Evolutionary conservation across 2,797 vertebrate species (phyloP).

Genomic region (Pangasius larnaudii): DNA sequence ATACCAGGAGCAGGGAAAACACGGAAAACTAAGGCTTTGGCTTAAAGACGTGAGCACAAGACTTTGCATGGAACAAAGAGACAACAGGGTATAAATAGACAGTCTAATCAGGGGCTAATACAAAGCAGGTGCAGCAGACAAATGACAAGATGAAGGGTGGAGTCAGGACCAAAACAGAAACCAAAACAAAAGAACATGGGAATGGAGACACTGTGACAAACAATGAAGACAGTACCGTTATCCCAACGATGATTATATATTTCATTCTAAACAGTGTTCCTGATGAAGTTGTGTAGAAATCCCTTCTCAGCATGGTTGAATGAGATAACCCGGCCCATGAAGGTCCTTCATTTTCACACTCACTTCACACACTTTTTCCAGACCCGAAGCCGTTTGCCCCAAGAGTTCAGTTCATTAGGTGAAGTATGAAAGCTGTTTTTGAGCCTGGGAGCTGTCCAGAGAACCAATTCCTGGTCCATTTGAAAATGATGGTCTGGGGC

Average conservation of each 20-base stretch:
- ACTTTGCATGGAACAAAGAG: neutral
- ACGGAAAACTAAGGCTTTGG: neutral
- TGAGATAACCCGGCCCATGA: neutral
- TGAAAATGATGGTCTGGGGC: neutral
- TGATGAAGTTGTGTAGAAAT: neutral
- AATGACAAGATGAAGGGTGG: neutral
- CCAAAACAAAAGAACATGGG: neutral
- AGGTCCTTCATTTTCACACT: neutral
- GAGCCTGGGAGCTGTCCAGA: neutral
- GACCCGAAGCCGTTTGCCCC: neutral
- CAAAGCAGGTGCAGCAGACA: neutral
- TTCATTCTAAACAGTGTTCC: neutral
- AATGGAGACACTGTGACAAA: neutral
- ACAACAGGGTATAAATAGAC: neutral
- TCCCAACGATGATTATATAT: neutral
- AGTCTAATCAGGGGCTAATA: neutral
- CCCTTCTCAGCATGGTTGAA: too few species aligned
- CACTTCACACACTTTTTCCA: neutral
- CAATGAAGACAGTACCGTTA: too few species aligned
- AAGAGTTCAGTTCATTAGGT: neutral
- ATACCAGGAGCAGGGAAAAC: neutral
- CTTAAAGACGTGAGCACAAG: neutral
- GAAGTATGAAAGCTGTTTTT: conserved; percentile 3
- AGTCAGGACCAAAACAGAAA: neutral
- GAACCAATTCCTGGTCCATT: neutral